Evolutionary conservation across 2,113 vertebrate species (phyloP), one percentile per base, ranked within the genome.

Genomic region (Carollia perspicillata): DNA sequence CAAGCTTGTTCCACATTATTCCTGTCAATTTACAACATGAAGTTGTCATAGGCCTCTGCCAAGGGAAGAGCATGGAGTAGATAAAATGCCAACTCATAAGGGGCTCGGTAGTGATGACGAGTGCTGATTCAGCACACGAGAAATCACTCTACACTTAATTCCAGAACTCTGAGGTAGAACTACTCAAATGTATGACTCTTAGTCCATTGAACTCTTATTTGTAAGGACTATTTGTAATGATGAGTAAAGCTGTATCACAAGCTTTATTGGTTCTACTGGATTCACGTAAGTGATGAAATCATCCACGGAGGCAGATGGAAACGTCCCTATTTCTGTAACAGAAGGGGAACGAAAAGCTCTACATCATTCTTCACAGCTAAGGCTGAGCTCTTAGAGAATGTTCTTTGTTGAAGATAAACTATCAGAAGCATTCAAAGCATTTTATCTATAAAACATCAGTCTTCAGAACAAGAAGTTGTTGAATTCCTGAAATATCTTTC

Each of bases 351-450:
- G 6, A 44, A 69, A 90, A 68, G 5, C 11, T 28, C 5, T 51
- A 65, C 83, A 66, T 18, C 28, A 44, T 86, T 78, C n/a, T 71
- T 87, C 44, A 60, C 12, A 71, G 26, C 2, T 42, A 85, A 89
- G 3, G 53, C 0, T 84, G 58, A 87, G 23, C 35, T 23, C 40
- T 86, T 37, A 75, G 9, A 89, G 55, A 93, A 78, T 40, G 5
- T 49, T 92, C 44, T 89, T 78, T 95, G 51, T 49, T 83, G 44
- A 83, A 81, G 65, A 80, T 28, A 92, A 89, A 95, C 84, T 42
- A 89, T 78, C 72, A 94, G 40, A 89, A 86, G 12, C 40, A 51
- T 79, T 85, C 51, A n/a, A 89, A 89, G 8, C 44, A 87, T 86
- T 86, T 93, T 66, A 84, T 66, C 80, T 93, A 95, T 37, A 22